phyloP scores from a whole-genome alignment of 2,888 invertebrate genomes.

The Nephrocerus scutellatus region DNA sequence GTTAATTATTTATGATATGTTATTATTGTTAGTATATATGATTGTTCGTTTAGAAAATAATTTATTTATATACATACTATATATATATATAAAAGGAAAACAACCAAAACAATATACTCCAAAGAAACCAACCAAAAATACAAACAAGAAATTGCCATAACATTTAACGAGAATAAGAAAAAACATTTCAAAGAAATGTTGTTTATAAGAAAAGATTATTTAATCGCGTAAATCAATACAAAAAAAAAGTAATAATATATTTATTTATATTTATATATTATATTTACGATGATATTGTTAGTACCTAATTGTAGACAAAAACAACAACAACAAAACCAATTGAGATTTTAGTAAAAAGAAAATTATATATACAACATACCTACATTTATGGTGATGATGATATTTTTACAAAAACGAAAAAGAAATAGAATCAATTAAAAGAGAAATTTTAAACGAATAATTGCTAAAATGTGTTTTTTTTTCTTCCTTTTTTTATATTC shows the following conservation, averaged over 20 bases:
- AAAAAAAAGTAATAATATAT: too few species aligned
- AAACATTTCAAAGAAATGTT: too few species aligned
- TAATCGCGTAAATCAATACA: too few species aligned
- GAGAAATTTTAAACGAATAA: constrained; percentile 11
- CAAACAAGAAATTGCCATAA: constrained; percentile 6
- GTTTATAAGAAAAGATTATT: too few species aligned
- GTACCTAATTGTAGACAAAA: too few species aligned
- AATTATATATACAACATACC: constrained; percentile 18
- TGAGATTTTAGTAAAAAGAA: constrained; percentile 17
- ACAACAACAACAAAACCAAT: too few species aligned
- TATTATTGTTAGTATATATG: constrained; percentile 8
- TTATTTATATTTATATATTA: too few species aligned
- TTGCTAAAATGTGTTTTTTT: constrained; percentile 11
- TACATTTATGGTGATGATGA: constrained; percentile 19
- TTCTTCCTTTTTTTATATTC: too few species aligned
- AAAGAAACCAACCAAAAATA: constrained; percentile 47
- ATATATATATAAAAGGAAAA: constrained; percentile 15
- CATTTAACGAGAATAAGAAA: too few species aligned
- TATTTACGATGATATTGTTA: too few species aligned
- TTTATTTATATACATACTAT: constrained; percentile 21
- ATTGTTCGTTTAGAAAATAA: constrained; percentile 19
- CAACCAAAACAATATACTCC: constrained; percentile 41
- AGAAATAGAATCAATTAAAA: constrained; percentile 23
- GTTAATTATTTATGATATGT: too few species aligned
- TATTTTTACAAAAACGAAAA: constrained; percentile 39